Evolutionary conservation across 1,140 invertebrate genomes (phyloP), one percentile per base, ranked within the genome.

Genomic region (Drosophila elegans): DNA sequence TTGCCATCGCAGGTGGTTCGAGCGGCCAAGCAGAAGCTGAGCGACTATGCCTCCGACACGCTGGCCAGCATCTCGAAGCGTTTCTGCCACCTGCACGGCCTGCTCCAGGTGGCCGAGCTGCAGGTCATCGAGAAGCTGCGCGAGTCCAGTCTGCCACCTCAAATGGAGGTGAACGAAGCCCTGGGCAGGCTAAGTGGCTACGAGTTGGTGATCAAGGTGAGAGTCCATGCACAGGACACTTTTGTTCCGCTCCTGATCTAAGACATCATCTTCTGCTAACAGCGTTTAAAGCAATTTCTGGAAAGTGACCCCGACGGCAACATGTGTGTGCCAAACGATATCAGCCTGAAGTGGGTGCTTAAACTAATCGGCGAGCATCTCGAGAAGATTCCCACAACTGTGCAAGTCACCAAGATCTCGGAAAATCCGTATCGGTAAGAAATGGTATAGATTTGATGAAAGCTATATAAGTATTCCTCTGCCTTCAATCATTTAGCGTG

Each of bases 391-490:
- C 88, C 88, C 39, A 71, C 27, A 11, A 4, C 45, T 5, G 57
- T 80, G 7, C 2, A 82, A 1, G 49, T 92, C 2, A 73, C 27
- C 21, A 64, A 78, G 21, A 9, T 81, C 0, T 29, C 44, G 3
- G 49, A 7, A 7, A 91, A 84, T 76, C 86, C 91, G 2, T 92
- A 80, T 59, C 25, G 57, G 91, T 92, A 71, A 74, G 71, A 4
- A 10, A 5, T n/a, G 2, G 13, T 3, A 27, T 1, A 1, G 4
- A 41, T 55, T 12, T 25, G 5, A 9, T 25, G 0, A 1, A 1
- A 21, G 2, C 11, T 48, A 4, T 9, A 27, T 39, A 16, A n/a
- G 4, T 12, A n/a, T 25, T 29, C 9, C 7, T 25, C 2, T 44
- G 38, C 21, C 7, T 32, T 16, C 11, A 1, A 38, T 10, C 1